Evolutionary conservation across 92 coral and sea anemone species (phyloP), one percentile per base, ranked within the genome.

Genomic region (Phenganax subtilis): DNA sequence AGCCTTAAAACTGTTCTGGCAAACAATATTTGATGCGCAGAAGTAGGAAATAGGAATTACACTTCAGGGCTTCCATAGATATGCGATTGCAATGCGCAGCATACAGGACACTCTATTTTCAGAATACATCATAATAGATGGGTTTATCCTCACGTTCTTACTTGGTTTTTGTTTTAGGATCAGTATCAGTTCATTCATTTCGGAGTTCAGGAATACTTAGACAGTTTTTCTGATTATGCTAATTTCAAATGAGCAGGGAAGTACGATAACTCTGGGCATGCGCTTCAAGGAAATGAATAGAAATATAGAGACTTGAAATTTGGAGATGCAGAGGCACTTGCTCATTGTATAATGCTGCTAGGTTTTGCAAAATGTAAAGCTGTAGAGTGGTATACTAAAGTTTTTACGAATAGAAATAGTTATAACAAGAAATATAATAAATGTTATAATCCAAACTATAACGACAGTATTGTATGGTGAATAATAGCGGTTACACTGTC

Each of bases 191-290:
- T 91, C 63, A 90, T 96, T 82, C 96, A 96, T 74, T 90, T 84
- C 67, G 93, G 96, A 29, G 92, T 96, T 15, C 99, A 92, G 58
- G 96, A 96, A 20, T 96, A 96, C 76, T 80, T 96, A 60, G 88
- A 92, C 73, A 97, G 97, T 20, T 96, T 96, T 70, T 93, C 93
- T 51, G 99, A 96, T 85, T 96, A 96, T 73, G 97, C 99, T 20
- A 96, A 96, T 85, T 96, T 96, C 86, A 96, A 96, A 91, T 90
- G 79, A 88, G n/a, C 31, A 17, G 47, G 12, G 20, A 59, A 28
- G 9, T 12, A 64, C n/a, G 47, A 29, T 68, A 68, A n/a, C 15
- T 20, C 27, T 15, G 8, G 25, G 67, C 37, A 51, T 66, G 47
- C 72, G 15, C 51, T 17, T 27, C 37, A 30, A 27, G 47, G 0